Percentiles rank a stretch among this genome's conserved stretches.
Conservation (phyloP, 92 coral and sea anemone genomes). For the Epizoanthus illoricatus region DNA sequence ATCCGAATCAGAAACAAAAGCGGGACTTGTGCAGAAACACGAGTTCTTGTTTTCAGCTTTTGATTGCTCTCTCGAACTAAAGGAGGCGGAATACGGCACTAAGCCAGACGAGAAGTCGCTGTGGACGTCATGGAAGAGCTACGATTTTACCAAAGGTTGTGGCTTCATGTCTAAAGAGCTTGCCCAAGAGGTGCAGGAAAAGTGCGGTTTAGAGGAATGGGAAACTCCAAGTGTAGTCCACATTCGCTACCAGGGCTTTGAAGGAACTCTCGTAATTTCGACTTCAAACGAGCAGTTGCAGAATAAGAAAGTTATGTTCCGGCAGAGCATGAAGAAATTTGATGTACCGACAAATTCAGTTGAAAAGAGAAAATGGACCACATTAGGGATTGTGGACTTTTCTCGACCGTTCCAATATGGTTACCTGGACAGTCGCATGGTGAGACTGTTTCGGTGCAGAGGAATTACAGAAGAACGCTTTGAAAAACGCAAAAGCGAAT, state of each 20-base stretch:
- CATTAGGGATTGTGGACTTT: too few species aligned
- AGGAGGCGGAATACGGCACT: conserved; percentile 47
- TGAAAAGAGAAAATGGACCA: too few species aligned
- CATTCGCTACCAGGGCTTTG: conserved; percentile 60
- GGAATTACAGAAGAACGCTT: too few species aligned
- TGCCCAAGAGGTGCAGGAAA: conserved; percentile 53
- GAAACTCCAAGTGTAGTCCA: conserved; percentile 56
- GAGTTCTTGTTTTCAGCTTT: conserved; percentile 40
- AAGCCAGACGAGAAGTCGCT: conserved; percentile 25
- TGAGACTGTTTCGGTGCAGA: too few species aligned
- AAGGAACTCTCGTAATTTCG: conserved; percentile 50
- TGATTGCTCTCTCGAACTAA: conserved; percentile 32
- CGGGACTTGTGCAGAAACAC: conserved; percentile 20
- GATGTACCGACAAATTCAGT: conserved; percentile 1
- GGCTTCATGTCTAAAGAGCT: conserved; percentile 64
- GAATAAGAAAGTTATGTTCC: too few species aligned
- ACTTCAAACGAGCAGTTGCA: conserved; percentile 1
- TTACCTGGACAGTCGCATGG: too few species aligned
- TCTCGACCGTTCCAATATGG: too few species aligned
- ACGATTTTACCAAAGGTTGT: conserved; percentile 62
- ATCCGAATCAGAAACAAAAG: conserved; percentile 29
- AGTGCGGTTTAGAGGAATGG: conserved; percentile 18
- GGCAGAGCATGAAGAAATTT: conserved; percentile 17
- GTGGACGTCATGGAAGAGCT: not conserved
- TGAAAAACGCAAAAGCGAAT: too few species aligned